Evolutionary conservation across 2,888 invertebrate genomes (phyloP).

Genomic region (Oeneis ivallda): DNA sequence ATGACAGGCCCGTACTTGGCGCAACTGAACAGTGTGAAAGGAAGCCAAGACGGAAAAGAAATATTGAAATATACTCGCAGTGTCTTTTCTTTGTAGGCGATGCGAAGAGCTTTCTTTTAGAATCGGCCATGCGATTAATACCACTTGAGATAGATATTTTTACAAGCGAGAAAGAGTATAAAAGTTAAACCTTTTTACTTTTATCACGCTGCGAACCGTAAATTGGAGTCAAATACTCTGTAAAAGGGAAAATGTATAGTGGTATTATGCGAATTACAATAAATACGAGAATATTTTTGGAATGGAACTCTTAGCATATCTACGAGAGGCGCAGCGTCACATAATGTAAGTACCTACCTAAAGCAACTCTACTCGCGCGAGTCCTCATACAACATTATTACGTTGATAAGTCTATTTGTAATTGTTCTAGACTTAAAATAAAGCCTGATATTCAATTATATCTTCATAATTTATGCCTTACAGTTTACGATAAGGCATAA

Average conservation of each 20-base stretch:
- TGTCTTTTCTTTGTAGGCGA: conserved; percentile 27
- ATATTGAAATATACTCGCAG: conserved; percentile 33
- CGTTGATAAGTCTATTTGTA: no score
- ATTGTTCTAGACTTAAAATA: no score
- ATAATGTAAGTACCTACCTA: no score
- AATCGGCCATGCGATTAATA: conserved; percentile 36
- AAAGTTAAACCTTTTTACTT: conserved; percentile 26
- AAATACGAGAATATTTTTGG: background rate
- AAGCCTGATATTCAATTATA: no score
- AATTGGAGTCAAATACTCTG: background rate
- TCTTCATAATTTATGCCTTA: no score
- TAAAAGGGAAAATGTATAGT: background rate
- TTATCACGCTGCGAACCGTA: conserved; percentile 13
- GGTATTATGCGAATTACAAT: background rate
- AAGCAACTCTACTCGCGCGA: no score
- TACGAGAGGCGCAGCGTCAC: no score
- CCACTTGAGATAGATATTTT: conserved; percentile 37
- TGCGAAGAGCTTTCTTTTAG: conserved; percentile 30
- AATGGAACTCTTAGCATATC: no score
- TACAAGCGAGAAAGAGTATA: conserved; percentile 25
- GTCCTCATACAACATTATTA: no score
- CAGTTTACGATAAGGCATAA: no score
- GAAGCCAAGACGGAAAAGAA: conserved; percentile 32
- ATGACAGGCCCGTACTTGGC: conserved; percentile 34
- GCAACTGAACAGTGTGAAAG: conserved; percentile 38